phyloP scores from a whole-genome alignment of 2,888 invertebrate species.

The Heliconius charithonia region DNA sequence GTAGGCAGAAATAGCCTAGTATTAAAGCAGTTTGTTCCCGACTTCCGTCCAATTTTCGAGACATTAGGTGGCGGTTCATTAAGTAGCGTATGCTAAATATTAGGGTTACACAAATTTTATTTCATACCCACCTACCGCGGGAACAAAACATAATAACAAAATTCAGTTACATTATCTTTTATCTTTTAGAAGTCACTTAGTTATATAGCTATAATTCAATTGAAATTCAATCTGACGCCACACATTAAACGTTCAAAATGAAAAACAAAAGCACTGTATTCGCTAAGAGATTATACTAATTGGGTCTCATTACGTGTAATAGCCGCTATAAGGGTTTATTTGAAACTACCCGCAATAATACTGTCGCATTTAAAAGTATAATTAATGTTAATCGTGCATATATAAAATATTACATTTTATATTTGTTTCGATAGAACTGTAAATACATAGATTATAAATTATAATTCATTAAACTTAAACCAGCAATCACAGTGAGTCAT shows the following conservation, averaged over 20 bases:
- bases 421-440: not conserved
- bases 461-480: not conserved
- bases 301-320: conserved; percentile 43
- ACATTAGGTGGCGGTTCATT: not conserved
- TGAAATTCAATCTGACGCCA: conserved; percentile 40
- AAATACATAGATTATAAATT: not conserved
- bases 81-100: not conserved
- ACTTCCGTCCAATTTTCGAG: not conserved
- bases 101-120: not conserved
- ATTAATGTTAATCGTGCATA: conserved; percentile 27
- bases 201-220: conserved; percentile 24
- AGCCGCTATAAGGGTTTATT: conserved; percentile 40
- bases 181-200: not conserved
- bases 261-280: conserved; percentile 42
- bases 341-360: conserved; percentile 37
- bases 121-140: not conserved
- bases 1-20: not conserved
- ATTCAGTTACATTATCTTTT: not conserved
- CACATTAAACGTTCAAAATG: conserved; percentile 39
- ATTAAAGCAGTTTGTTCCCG: not conserved
- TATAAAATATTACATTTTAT: not conserved
- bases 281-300: conserved; percentile 43
- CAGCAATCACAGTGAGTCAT: not conserved
- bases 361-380: conserved; percentile 22
- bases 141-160: not conserved